Evolutionary conservation across 2,113 vertebrate genomes (phyloP).

Genomic region (Aegithalos caudatus): DNA sequence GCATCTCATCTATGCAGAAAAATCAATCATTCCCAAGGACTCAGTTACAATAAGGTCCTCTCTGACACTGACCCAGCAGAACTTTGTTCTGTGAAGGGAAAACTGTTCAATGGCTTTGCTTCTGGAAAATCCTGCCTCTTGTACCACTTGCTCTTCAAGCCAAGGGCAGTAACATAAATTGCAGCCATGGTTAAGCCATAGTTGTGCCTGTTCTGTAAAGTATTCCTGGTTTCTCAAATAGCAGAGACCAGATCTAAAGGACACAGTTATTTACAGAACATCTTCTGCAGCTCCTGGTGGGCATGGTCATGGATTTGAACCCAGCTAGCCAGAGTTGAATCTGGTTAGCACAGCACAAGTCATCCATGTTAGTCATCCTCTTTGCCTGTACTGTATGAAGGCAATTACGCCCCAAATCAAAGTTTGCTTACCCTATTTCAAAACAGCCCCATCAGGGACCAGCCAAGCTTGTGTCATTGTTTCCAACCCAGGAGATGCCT

Average conservation of each 20-base stretch:
- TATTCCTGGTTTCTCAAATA: not conserved
- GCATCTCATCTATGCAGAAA: not conserved
- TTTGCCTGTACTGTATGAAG: not conserved
- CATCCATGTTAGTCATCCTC: fast-evolving
- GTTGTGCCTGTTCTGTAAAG: not conserved
- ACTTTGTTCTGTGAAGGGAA: not conserved
- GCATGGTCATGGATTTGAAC: not conserved
- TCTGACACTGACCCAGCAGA: not conserved
- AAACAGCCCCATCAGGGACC: not conserved
- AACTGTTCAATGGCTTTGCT: not conserved
- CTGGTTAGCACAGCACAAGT: fast-evolving
- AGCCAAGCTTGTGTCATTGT: not conserved
- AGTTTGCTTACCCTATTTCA: not conserved
- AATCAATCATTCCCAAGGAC: not conserved
- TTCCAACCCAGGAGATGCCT: not conserved
- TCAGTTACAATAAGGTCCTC: not conserved
- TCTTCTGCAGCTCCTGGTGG: not conserved
- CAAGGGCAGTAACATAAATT: not conserved
- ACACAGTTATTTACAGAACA: not conserved
- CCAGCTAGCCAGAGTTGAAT: not conserved
- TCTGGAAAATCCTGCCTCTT: not conserved
- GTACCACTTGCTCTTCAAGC: not conserved
- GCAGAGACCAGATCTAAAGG: not conserved
- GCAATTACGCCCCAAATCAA: not conserved
- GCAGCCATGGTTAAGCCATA: not conserved